phyloP scores from a whole-genome alignment of 2,888 invertebrate species.

The Hydriomena furcata region DNA sequence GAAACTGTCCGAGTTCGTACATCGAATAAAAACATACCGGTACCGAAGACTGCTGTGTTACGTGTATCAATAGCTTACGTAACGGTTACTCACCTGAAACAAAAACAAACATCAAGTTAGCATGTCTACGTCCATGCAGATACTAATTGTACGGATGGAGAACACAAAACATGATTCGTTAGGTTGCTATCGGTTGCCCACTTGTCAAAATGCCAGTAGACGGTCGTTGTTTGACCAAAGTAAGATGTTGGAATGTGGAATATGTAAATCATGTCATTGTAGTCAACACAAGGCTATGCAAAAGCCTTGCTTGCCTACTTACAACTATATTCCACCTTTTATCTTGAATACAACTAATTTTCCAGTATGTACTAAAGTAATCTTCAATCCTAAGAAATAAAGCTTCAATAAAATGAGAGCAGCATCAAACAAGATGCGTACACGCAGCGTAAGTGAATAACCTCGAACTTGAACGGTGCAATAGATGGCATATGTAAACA shows the following conservation, averaged over 20 bases:
- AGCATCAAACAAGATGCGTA: slow-evolving; percentile 20
- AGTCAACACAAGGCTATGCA: not conserved
- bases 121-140: slow-evolving; percentile 36
- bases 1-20: slow-evolving; percentile 14
- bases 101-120: slow-evolving; percentile 55
- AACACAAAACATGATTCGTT: slow-evolving; percentile 23
- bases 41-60: slow-evolving; percentile 36
- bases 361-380: not conserved
- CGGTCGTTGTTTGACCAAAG: slow-evolving; percentile 2
- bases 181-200: slow-evolving; percentile 8
- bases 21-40: slow-evolving; percentile 40
- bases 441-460: slow-evolving; percentile 53
- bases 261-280: not conserved
- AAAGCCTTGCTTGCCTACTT: not conserved
- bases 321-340: not conserved
- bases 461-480: slow-evolving; percentile 76
- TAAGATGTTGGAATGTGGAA: not conserved
- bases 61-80: slow-evolving; percentile 47
- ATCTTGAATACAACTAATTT: too few relatives aligned
- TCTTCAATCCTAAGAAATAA: not conserved
- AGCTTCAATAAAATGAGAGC: slow-evolving; percentile 20
- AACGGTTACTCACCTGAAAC: slow-evolving; percentile 60
- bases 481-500: slow-evolving; percentile 68
- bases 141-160: slow-evolving; percentile 47
- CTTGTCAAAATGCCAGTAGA: slow-evolving; percentile 2